Evolutionary conservation across 1,140 invertebrate species (phyloP), one percentile per base, ranked within the genome.

Genomic region (Manduca sexta): DNA sequence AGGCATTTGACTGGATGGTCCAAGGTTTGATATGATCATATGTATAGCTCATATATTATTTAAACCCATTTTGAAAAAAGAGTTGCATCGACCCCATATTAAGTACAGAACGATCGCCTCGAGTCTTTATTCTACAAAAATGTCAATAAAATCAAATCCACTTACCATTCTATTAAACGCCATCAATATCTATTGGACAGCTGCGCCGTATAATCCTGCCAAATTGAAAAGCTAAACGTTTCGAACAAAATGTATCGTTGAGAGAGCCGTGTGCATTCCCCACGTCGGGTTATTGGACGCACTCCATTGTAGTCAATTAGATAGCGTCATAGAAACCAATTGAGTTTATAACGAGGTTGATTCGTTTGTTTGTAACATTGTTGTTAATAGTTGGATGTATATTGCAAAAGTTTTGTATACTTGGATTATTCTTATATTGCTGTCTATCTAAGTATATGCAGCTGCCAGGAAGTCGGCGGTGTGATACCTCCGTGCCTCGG

Each of bases 251-350:
- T 26, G 21, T 26, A 8, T 8, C n/a, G 6, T 18, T 35, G 14
- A 37, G 15, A n/a, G 18, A 49, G 48, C 30, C 38, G 1, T 34
- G 46, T 49, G 30, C 59, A 60, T 53, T 60, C 49, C 45, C 35
- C 51, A 54, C n/a, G 45, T 60, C 38, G 40, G 35, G 26, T 49
- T 56, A 47, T 45, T 60, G 55, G 49, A 45, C 49, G 49, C 30
- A 31, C 33, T 50, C 58, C 59, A 72, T 78, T 78, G 64, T 52
- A 34, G 45, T 68, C 72, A 78, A 78, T 78, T 78, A 71, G 65
- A 66, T 39, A 60, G 72, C 67, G 63, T 70, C 61, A 60, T 61
- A 43, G 64, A 40, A 29, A 60, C 44, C 71, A 78, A 75, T 78
- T 74, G 67, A 59, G 62, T 68, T 65, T 65, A 71, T 71, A 74